Base-by-base conservation (phyloP, 2,113 vertebrate species). In the Lipophrys pholis region DNA sequence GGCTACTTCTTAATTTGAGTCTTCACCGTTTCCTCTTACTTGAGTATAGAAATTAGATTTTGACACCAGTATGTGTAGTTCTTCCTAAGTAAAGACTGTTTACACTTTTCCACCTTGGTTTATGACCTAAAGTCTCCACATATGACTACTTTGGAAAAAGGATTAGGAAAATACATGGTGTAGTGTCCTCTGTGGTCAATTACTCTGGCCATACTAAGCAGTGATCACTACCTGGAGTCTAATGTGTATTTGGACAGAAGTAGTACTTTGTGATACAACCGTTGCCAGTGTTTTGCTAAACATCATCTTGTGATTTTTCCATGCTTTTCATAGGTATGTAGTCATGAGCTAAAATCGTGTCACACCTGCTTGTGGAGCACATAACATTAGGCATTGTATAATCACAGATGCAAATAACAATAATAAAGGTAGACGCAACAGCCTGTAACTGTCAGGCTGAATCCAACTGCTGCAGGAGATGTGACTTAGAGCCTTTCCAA, bases 341-440 rank as follows among this genome's bases (percentile, higher is more conserved):
- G 62, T 86, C 82, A 80, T 59, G 49, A 61, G 40, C 63, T 58
- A 30, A 75, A 69, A 76, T 43, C 7, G 35, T 54, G 61, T 88
- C 63, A 78, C 82, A 88, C 73, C 87, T 86, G 81, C 60, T 67
- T 59, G 64, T 38, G 64, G 40, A 68, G 62, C 57, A 72, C 84
- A 78, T 65, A 80, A 73, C 72, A 84, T 78, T 74, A 77, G 72
- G 53, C 74, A 55, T 80, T 61, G 60, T 78, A 64, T 54, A 88
- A 86, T 84, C 73, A 90, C 80, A 72, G 66, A 76, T 80, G 73
- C 81, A 89, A 91, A 91, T 91, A 91, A 87, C 83, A 86, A 90
- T 88, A 83, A 89, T 87, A 89, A 78, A 87, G 81, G 73, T 68
- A 68, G 76, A 86, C 79, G 87, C 88, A 84, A 78, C 81, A 81